phyloP scores from a whole-genome alignment of 2,797 vertebrate genomes.

The Oreochromis mossambicus region DNA sequence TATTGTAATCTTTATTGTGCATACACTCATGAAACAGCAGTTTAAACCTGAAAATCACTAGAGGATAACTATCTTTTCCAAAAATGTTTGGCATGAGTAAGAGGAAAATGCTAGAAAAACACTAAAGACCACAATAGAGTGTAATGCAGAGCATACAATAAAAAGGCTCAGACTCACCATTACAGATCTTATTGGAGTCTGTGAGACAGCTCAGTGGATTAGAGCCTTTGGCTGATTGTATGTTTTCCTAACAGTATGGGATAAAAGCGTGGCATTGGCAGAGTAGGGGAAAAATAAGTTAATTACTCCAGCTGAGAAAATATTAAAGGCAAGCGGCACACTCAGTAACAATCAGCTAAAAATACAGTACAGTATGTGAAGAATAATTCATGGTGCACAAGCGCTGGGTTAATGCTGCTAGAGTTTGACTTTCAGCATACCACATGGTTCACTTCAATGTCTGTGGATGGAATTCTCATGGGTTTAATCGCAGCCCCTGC shows the following conservation, averaged over 20 bases:
- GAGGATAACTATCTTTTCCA: not conserved
- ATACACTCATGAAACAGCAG: not conserved
- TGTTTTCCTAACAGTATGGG: not conserved
- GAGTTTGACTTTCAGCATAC: conserved; percentile 9
- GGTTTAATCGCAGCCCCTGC: not conserved
- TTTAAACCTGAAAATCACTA: not conserved
- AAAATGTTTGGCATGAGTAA: not conserved
- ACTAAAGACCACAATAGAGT: not conserved
- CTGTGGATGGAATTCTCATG: not conserved
- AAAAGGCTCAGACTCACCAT: not conserved
- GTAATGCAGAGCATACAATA: not conserved
- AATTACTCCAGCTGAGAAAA: not conserved
- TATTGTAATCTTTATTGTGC: not conserved
- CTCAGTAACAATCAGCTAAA: conserved; percentile 9
- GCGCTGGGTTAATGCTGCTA: not conserved
- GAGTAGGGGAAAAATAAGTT: not conserved
- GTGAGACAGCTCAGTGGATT: not conserved
- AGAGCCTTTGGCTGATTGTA: not conserved
- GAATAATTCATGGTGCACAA: conserved; percentile 15
- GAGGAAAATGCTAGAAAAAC: not conserved
- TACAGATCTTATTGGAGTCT: not conserved
- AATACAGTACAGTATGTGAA: not conserved
- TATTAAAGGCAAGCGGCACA: not conserved
- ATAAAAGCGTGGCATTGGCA: not conserved
- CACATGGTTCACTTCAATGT: conserved; percentile 1